These are phyloP conservation scores for Camponotus fellah DNA, from an alignment of 2,888 invertebrate species.

Conservation along the genomic window DNA sequence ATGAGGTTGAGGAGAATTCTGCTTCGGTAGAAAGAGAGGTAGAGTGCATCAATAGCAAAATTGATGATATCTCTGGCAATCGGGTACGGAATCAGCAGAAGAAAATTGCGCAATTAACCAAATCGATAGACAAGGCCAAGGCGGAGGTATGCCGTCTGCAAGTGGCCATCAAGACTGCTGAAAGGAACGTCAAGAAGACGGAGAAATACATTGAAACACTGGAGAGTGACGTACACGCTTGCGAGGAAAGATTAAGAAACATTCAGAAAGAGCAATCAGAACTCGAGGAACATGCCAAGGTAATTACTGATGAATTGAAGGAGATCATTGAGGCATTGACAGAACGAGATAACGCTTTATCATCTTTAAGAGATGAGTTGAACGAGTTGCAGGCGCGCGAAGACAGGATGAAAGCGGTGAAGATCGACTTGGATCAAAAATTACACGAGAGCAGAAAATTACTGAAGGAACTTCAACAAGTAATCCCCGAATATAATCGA, in stretches of 20 bases:
- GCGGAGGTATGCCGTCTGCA: conserved; percentile 90
- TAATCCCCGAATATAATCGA: conserved; percentile 88
- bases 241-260: conserved; percentile 89
- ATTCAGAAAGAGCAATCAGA: conserved; percentile 88
- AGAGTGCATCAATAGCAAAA: conserved; percentile 89
- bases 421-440: conserved; percentile 92
- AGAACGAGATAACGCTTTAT: conserved; percentile 88
- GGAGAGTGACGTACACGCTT: conserved; percentile 90
- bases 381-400: conserved; percentile 88
- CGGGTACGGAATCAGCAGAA: conserved; percentile 91
- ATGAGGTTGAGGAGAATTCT: conserved; percentile 88
- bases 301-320: conserved; percentile 87
- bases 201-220: conserved; percentile 92
- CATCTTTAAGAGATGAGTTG: conserved; percentile 89
- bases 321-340: conserved; percentile 88
- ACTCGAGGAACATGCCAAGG: conserved; percentile 87
- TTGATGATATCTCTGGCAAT: conserved; percentile 90
- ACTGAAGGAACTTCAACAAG: conserved; percentile 87
- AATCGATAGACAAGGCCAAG: conserved; percentile 91
- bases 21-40: conserved; percentile 89
- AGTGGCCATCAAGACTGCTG: conserved; percentile 90
- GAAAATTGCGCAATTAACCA: conserved; percentile 89
- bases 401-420: conserved; percentile 90
- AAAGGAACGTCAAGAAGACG: conserved; percentile 91
- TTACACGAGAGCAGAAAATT: conserved; percentile 88